Evolutionary conservation across 2,888 invertebrate genomes (phyloP).

Genomic region (Blastobasis adustella): DNA sequence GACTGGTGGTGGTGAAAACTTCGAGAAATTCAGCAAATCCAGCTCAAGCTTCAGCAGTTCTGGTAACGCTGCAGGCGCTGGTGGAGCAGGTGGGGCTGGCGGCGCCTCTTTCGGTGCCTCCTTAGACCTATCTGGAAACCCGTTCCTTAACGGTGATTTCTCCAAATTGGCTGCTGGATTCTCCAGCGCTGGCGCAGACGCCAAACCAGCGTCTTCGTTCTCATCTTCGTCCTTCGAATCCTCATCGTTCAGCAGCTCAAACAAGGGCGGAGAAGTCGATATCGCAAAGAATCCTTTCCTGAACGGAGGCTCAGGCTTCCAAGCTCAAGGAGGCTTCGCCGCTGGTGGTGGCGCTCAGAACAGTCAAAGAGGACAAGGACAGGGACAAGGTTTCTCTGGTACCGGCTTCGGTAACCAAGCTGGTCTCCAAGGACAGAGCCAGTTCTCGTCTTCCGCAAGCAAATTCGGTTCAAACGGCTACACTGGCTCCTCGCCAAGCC

Average conservation of each 20-base stretch:
- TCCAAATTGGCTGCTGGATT: conserved; percentile 27
- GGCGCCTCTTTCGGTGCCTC: conserved; percentile 18
- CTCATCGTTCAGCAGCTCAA: conserved; percentile 37
- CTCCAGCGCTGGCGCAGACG: conserved; percentile 3
- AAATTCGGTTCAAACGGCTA: conserved; percentile 40
- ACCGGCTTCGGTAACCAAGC: conserved; percentile 16
- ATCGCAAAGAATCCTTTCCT: conserved; percentile 50
- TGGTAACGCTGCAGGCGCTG: conserved; percentile 20
- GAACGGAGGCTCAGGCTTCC: conserved; percentile 26
- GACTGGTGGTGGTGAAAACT: conserved; percentile 32
- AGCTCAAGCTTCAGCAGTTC: conserved; percentile 31
- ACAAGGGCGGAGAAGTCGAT: conserved; percentile 39
- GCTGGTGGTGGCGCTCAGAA: conserved; percentile 9
- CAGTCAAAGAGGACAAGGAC: neutral
- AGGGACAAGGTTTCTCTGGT: conserved; percentile 5
- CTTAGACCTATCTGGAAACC: conserved; percentile 36
- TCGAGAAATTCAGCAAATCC: conserved; percentile 53
- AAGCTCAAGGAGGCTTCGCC: conserved; percentile 14
- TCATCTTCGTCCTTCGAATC: conserved; percentile 41
- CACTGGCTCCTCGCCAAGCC: conserved; percentile 53
- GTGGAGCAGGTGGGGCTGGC: conserved; percentile 19
- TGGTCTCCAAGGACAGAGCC: conserved; percentile 6
- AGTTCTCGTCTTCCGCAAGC: conserved; percentile 21
- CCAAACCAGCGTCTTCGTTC: conserved; percentile 16
- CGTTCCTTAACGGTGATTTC: conserved; percentile 48